Base-by-base conservation (phyloP, 2,113 vertebrate genomes). In the Paracanthobrama guichenoti region DNA sequence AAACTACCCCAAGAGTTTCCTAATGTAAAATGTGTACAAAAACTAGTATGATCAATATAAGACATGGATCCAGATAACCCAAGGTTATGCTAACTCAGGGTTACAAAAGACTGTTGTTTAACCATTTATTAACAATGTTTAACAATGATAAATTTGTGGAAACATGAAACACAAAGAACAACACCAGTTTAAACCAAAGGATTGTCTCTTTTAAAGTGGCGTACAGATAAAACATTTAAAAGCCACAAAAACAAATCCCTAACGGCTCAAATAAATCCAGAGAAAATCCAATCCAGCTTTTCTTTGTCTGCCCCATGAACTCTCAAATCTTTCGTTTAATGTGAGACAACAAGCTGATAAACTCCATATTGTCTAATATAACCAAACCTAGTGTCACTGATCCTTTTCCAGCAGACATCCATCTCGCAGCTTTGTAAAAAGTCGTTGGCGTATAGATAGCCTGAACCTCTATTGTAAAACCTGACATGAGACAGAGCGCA, bases 261-360 rank as follows among this genome's bases (percentile, higher is more conserved):
- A 31, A 35, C 44, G 39, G 48, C 31, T 57, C 64, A 16, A 39
- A 81, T 53, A 81, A 81, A 81, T n/a, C 79, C 48, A 42, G 50
- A n/a, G 48, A 71, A 71, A 82, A 82, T 71, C 28, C 46, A 82
- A 42, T 69, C 48, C 12, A 35, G 28, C 66, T 39, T 59, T 71
- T 57, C 22, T n/a, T 12, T 57, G 79, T 81, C 79, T 50, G 46
- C 44, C 26, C 79, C 79, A 53, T 81, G 26, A 81, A 50, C 79
- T 81, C 60, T 50, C 64, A 35, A 69, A 82, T 82, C 48, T 42
- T 80, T 71, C 31, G 8, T 57, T 82, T 72, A 71, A 72, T 82
- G 64, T 35, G 80, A 82, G 71, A 82, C 66, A 82, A 82, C 64
- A 71, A 39, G 66, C 48, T 6, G 22, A 82, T 82, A 57, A 35